These are phyloP conservation scores for Stictonetta naevosa DNA, from an alignment of 2,113 vertebrate genomes.

Conservation along the genomic window DNA sequence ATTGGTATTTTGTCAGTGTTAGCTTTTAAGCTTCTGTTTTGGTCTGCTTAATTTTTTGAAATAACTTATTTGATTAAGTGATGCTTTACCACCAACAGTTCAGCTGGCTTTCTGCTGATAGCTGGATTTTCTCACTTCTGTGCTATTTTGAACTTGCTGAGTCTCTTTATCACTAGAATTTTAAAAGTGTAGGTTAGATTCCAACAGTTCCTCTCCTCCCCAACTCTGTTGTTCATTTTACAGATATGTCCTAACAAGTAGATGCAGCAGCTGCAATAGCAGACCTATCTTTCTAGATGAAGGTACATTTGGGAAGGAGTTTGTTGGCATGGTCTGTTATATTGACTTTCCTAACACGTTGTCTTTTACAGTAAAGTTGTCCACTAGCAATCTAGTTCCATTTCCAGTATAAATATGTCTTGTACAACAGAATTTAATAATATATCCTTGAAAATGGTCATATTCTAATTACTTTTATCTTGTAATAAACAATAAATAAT, in stretches of 20 bases:
- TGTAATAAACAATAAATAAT: not conserved
- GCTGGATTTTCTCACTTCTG: not conserved
- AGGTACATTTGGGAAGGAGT: not conserved
- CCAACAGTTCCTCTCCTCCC: not conserved
- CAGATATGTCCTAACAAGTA: not conserved
- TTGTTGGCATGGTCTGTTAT: not conserved
- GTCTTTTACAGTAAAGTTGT: not conserved
- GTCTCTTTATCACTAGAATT: not conserved
- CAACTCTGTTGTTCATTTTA: not conserved
- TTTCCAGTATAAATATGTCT: not conserved
- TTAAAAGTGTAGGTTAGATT: not conserved
- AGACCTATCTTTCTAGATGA: not conserved
- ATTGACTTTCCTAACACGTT: not conserved
- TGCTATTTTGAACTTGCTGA: not conserved
- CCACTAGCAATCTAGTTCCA: not conserved
- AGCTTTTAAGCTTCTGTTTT: conserved; percentile 63
- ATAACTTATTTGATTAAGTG: conserved; percentile 60
- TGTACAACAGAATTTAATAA: not conserved
- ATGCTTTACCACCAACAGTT: conserved; percentile 37
- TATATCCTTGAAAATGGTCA: not conserved
- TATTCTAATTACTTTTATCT: not conserved
- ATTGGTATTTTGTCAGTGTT: conserved; percentile 49
- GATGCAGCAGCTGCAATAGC: not conserved
- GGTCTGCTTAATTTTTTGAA: conserved; percentile 61
- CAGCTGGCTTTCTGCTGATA: conserved; percentile 35